Evolutionary conservation across 2,797 vertebrate species (phyloP).

Genomic region (Lepus townsendii): DNA sequence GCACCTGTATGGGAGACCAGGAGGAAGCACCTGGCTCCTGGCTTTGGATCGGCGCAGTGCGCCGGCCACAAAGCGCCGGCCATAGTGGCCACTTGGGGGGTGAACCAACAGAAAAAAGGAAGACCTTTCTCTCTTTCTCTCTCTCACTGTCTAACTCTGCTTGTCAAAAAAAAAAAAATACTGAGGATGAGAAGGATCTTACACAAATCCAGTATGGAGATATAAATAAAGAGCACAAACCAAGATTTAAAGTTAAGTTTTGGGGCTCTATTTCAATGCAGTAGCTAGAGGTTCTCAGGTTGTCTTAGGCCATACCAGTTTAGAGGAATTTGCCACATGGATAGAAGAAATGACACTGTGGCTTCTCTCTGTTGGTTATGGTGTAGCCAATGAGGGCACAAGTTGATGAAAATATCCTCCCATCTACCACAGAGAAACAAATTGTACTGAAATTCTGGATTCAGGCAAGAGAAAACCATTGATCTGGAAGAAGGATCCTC

Average conservation of each 20-base stretch:
- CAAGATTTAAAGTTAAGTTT: background rate
- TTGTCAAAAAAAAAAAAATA: too few relatives aligned
- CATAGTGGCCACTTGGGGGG: too few relatives aligned
- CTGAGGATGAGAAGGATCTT: background rate
- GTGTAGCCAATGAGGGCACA: background rate
- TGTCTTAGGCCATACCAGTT: background rate
- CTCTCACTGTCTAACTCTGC: too few relatives aligned
- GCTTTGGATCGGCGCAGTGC: too few relatives aligned
- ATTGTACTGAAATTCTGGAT: background rate
- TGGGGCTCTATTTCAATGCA: background rate
- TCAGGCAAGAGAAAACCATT: background rate
- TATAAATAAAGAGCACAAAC: constrained; percentile 1
- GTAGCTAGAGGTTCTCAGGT: background rate
- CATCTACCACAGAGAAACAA: background rate
- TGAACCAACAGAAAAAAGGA: too few relatives aligned
- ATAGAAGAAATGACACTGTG: background rate
- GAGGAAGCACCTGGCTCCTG: too few relatives aligned
- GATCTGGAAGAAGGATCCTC: background rate
- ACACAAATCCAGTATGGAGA: background rate
- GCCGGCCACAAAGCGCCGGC: too few relatives aligned
- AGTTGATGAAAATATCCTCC: background rate
- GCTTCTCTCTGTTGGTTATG: constrained; percentile 3
- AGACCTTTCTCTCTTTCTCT: too few relatives aligned
- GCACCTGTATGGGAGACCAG: too few relatives aligned
- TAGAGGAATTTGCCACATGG: constrained; percentile 21